These are phyloP conservation scores for Alcedo atthis DNA, from an alignment of 2,797 vertebrate genomes.

Conservation along the genomic window DNA sequence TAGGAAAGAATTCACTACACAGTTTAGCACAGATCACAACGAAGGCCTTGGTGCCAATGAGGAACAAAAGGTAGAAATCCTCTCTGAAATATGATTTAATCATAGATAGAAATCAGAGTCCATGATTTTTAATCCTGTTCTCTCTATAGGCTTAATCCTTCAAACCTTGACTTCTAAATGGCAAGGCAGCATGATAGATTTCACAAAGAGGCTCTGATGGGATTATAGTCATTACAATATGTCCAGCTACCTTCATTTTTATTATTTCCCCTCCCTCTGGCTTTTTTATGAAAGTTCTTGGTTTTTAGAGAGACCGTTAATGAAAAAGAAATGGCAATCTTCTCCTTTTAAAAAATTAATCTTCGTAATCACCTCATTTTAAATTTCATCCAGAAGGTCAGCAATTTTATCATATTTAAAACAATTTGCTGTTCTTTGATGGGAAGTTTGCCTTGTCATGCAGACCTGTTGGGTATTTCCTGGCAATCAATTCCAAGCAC, in stretches of 20 bases:
- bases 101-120: neutral
- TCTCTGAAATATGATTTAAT: conserved; percentile 26
- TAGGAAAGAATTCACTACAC: neutral
- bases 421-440: neutral
- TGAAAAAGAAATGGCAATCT: neutral
- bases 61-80: neutral
- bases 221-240: neutral
- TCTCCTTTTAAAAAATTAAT: conserved; percentile 14
- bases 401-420: neutral
- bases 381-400: neutral
- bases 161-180: conserved; percentile 21
- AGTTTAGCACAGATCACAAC: neutral
- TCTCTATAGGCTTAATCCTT: conserved; percentile 5
- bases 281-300: neutral
- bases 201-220: neutral
- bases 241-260: neutral
- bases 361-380: conserved; percentile 6
- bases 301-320: conserved; percentile 13
- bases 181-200: neutral
- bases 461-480: neutral
- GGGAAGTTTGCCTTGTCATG: neutral
- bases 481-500: conserved; percentile 4
- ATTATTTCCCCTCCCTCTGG: neutral
- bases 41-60: neutral
- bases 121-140: neutral